These are phyloP conservation scores for Butastur rufipennis DNA, from an alignment of 2,113 vertebrate genomes.

Conservation along the genomic window DNA sequence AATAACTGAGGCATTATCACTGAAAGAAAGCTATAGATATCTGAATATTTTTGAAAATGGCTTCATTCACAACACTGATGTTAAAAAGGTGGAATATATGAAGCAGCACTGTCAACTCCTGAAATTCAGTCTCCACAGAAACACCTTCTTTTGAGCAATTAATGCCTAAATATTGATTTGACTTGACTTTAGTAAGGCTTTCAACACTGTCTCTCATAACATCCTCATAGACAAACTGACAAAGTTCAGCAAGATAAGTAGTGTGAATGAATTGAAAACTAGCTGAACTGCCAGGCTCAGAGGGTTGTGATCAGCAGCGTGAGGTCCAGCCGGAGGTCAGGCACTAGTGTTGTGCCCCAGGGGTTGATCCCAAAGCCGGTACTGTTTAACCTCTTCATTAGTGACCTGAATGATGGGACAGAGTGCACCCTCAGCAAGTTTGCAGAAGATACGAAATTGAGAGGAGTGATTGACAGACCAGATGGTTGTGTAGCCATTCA, in stretches of 20 bases:
- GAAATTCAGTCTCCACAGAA: background rate
- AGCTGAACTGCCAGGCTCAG: background rate
- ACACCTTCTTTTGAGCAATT: background rate
- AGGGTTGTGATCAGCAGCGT: background rate
- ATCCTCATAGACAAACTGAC: background rate
- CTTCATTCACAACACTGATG: background rate
- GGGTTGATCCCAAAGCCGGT: background rate
- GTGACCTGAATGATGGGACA: background rate
- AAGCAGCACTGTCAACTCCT: background rate
- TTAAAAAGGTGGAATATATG: background rate
- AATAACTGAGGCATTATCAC: background rate
- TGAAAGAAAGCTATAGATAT: background rate
- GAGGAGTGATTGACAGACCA: background rate
- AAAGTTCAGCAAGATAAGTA: background rate
- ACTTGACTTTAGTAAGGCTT: background rate
- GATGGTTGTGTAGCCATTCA: background rate
- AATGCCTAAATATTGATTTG: background rate
- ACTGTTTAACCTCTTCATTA: background rate
- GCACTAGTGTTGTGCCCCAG: background rate
- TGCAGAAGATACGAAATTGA: background rate
- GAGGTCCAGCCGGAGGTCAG: background rate
- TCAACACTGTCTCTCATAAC: background rate
- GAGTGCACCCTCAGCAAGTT: background rate
- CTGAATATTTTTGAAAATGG: background rate
- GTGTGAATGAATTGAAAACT: background rate